These are phyloP conservation scores for Drosophila aldrichi DNA, from an alignment of 2,888 invertebrate genomes.

Conservation along the genomic window DNA sequence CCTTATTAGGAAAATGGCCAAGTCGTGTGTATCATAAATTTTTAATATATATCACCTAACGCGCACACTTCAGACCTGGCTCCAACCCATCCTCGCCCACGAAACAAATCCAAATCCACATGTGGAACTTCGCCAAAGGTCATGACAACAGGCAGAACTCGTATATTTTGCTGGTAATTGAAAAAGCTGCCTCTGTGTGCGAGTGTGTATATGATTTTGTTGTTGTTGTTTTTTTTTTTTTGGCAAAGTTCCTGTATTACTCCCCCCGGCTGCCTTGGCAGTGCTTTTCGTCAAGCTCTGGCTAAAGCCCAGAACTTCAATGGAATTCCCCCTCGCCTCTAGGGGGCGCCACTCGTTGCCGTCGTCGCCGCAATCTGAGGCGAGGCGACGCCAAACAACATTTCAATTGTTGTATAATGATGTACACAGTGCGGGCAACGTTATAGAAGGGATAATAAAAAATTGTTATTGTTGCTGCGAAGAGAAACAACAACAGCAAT, in stretches of 20 bases:
- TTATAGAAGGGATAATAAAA: constrained; percentile 77
- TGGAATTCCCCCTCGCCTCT: constrained; percentile 46
- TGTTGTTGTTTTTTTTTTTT: constrained; percentile 46
- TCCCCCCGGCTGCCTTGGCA: constrained; percentile 56
- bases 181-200: constrained; percentile 64
- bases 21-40: constrained; percentile 61
- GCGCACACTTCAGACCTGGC: constrained; percentile 25
- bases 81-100: constrained; percentile 1
- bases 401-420: constrained; percentile 82
- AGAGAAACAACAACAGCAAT: constrained; percentile 23
- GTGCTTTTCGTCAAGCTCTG: constrained; percentile 67
- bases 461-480: constrained; percentile 70
- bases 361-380: constrained; percentile 42
- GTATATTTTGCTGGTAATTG: constrained; percentile 75
- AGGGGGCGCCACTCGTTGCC: constrained; percentile 37
- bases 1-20: constrained; percentile 52
- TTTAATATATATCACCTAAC: constrained; percentile 70
- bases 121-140: constrained; percentile 69
- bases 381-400: constrained; percentile 78
- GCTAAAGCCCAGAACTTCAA: constrained; percentile 50
- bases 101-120: constrained; percentile 19
- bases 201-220: constrained; percentile 4
- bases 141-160: constrained; percentile 71
- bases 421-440: constrained; percentile 72
- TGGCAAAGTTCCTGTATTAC: constrained; percentile 30